phyloP scores from a whole-genome alignment of 2,113 vertebrate genomes.

The Tragelaphus buxtoni region DNA sequence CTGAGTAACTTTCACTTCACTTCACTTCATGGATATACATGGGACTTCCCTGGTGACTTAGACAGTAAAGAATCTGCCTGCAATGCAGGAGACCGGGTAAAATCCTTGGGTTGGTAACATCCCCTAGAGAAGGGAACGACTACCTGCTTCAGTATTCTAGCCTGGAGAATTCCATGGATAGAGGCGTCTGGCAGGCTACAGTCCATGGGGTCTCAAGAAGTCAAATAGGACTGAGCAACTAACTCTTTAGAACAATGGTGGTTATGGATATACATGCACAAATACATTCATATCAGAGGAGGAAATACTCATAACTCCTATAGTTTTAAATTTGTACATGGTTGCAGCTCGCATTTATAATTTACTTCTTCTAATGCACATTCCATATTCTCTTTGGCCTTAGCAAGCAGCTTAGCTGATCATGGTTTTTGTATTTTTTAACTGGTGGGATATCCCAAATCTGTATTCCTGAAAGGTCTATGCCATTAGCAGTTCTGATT shows the following conservation, averaged over 20 bases:
- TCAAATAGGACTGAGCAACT: not conserved
- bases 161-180: not conserved
- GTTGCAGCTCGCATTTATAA: not conserved
- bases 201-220: not conserved
- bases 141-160: not conserved
- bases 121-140: not conserved
- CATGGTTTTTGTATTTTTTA: not conserved
- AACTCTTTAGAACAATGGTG: not conserved
- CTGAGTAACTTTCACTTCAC: not conserved
- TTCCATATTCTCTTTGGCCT: not conserved
- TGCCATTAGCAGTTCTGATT: not conserved
- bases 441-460: not conserved
- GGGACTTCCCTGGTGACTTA: not conserved
- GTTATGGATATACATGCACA: not conserved
- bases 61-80: not conserved
- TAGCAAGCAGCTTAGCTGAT: not conserved
- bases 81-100: not conserved
- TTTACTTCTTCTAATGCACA: not conserved
- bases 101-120: not conserved
- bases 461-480: not conserved
- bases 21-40: not conserved
- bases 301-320: not conserved
- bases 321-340: not conserved
- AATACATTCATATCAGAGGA: not conserved
- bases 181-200: not conserved